Percentiles rank a stretch among this genome's conserved stretches.
Evolutionary conservation across 2,113 vertebrate species (phyloP).

Genomic region (Rhinoptilus africanus): DNA sequence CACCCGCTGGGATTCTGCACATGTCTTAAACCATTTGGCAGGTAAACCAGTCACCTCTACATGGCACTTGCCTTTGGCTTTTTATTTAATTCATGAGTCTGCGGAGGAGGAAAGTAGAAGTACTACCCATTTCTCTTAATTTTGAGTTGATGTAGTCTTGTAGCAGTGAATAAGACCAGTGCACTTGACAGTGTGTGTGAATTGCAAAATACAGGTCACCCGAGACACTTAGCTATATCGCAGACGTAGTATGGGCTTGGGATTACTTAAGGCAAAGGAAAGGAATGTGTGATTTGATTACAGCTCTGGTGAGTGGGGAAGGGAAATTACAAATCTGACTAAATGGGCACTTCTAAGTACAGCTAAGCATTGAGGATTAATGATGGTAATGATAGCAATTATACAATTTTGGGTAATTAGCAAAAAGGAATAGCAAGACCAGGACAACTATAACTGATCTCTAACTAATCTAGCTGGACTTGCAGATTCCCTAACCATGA

Average conservation of each 20-base stretch:
- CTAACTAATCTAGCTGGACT: neutral
- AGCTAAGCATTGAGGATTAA: neutral
- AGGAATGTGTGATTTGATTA: neutral
- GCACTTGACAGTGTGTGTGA: neutral
- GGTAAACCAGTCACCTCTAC: neutral
- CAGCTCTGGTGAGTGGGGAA: neutral
- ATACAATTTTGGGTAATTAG: neutral
- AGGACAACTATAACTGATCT: neutral
- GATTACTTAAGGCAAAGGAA: neutral
- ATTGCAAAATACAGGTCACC: neutral
- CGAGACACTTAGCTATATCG: neutral
- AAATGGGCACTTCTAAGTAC: neutral
- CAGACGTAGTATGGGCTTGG: neutral
- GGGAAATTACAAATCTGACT: neutral
- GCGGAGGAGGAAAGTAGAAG: neutral
- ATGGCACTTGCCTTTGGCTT: neutral
- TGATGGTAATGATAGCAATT: neutral
- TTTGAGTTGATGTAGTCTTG: slow-evolving; percentile 5
- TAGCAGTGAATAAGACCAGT: slow-evolving; percentile 1
- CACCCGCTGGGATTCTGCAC: neutral
- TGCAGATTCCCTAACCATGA: neutral
- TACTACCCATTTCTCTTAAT: neutral
- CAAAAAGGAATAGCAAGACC: neutral
- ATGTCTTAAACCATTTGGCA: neutral
- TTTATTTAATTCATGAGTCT: neutral